phyloP scores from a whole-genome alignment of 2,888 invertebrate species.

The Troglohyphantes excavatus region DNA sequence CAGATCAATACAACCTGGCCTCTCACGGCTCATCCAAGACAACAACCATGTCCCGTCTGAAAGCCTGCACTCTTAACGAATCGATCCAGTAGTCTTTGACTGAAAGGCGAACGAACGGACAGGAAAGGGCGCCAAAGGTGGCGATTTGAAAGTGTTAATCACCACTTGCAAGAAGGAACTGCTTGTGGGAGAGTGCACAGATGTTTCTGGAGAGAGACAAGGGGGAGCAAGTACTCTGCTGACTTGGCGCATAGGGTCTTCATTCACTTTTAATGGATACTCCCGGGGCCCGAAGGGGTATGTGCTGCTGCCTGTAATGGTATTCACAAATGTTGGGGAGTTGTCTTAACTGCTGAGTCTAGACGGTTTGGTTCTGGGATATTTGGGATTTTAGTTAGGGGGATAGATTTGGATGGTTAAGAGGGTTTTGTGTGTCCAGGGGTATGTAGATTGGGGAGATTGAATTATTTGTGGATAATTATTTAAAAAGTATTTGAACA shows the following conservation, averaged over 20 bases:
- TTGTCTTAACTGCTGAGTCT: not conserved
- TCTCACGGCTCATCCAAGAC: not conserved
- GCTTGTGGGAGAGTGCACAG: conserved; percentile 27
- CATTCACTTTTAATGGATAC: conserved; percentile 13
- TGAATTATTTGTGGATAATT: no score
- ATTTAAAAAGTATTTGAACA: no score
- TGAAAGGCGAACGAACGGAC: not conserved
- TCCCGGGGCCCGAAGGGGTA: not conserved
- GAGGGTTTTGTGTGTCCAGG: no score
- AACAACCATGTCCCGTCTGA: not conserved
- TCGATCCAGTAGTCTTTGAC: conserved; percentile 39
- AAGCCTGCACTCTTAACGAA: not conserved
- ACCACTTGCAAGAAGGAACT: not conserved
- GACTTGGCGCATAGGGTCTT: conserved; percentile 6
- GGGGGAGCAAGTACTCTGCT: conserved; percentile 7
- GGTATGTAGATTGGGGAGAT: no score
- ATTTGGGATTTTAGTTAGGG: not conserved
- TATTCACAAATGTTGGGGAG: conserved; percentile 8
- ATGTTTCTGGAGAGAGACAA: conserved; percentile 8
- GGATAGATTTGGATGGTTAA: not conserved
- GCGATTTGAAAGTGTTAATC: conserved; percentile 55
- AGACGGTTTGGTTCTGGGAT: not conserved
- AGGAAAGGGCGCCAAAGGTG: conserved; percentile 37
- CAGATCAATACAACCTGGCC: not conserved
- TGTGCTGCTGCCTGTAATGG: conserved; percentile 7